These are phyloP conservation scores for Hypsopygia costalis DNA, from an alignment of 2,888 invertebrate genomes.

Conservation along the genomic window DNA sequence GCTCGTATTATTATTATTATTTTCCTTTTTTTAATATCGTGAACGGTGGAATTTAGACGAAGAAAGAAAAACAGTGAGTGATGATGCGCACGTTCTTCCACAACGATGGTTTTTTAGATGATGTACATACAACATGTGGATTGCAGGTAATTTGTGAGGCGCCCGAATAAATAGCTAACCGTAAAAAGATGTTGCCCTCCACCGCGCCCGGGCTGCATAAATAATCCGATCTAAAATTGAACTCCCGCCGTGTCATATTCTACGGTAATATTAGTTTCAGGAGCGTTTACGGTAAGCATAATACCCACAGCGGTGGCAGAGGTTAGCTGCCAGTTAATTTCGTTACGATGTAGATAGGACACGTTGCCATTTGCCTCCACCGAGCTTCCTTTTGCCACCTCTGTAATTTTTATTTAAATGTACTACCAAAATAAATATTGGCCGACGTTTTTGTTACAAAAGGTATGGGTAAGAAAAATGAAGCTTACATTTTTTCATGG, in stretches of 20 bases:
- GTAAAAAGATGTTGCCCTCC: constrained; percentile 1
- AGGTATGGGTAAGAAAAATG: constrained; percentile 10
- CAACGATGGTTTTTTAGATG: neutral
- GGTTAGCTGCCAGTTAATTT: constrained; percentile 64
- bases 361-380: constrained; percentile 51
- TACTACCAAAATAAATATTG: constrained; percentile 41
- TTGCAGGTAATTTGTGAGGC: neutral
- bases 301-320: constrained; percentile 29
- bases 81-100: neutral
- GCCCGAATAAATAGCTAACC: neutral
- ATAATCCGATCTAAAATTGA: constrained; percentile 10
- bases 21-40: too few relatives aligned
- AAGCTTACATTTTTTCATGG: constrained; percentile 24
- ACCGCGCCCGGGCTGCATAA: neutral
- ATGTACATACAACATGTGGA: neutral
- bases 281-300: constrained; percentile 40
- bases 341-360: constrained; percentile 66
- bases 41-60: too few relatives aligned
- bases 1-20: too few relatives aligned
- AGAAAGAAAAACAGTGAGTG: too few relatives aligned
- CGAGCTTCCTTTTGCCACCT: constrained; percentile 52
- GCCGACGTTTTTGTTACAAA: constrained; percentile 21
- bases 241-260: constrained; percentile 12
- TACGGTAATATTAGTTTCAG: constrained; percentile 22
- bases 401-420: constrained; percentile 58